These are phyloP conservation scores for Cyanoramphus novaezelandiae DNA, from an alignment of 2,113 vertebrate species.

Conservation along the genomic window DNA sequence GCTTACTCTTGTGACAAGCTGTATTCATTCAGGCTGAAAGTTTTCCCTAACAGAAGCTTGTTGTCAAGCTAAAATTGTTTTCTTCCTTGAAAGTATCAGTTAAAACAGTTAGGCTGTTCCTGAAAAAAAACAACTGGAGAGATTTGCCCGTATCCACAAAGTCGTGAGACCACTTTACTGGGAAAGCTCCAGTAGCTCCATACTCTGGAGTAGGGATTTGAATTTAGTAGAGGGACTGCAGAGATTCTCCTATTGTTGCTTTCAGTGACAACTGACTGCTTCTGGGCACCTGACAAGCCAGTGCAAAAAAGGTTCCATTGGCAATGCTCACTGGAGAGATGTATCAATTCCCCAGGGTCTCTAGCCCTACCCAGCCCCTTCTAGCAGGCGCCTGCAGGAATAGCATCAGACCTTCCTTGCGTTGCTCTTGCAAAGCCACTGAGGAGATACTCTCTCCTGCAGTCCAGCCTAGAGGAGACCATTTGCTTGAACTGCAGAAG, in stretches of 20 bases:
- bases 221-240: not conserved
- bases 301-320: not conserved
- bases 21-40: not conserved
- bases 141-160: not conserved
- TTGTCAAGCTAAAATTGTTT: not conserved
- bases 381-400: not conserved
- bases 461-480: not conserved
- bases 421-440: not conserved
- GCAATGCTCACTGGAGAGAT: not conserved
- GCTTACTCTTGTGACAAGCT: not conserved
- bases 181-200: not conserved
- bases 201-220: not conserved
- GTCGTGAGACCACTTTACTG: not conserved
- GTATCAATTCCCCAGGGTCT: not conserved
- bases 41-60: not conserved
- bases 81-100: not conserved
- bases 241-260: not conserved
- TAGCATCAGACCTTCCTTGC: not conserved
- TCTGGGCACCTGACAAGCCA: not conserved
- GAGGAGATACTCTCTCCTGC: not conserved
- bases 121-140: not conserved
- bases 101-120: not conserved
- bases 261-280: not conserved
- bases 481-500: not conserved
- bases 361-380: not conserved